Conservation (phyloP, 1,140 invertebrate genomes). For the Drosophila parvula region DNA sequence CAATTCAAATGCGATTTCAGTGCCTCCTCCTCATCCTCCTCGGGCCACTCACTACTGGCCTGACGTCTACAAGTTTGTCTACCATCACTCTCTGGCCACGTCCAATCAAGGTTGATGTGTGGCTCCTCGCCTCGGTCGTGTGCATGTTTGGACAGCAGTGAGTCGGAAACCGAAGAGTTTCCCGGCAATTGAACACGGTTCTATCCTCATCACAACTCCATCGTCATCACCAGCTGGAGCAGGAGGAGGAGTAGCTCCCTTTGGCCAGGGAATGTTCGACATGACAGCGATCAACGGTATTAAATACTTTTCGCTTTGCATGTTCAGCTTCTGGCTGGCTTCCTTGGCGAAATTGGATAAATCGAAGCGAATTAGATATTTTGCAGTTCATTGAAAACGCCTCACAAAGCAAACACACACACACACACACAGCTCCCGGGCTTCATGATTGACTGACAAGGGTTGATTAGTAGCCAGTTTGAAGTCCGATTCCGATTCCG, state of each 20-base stretch:
- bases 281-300: conserved; percentile 65
- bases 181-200: conserved; percentile 66
- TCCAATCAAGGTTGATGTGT: conserved; percentile 52
- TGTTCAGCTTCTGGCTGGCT: too few relatives aligned
- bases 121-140: conserved; percentile 4
- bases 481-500: neutral
- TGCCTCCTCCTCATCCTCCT: neutral
- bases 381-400: conserved; percentile 59
- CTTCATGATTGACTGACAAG: conserved; percentile 60
- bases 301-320: conserved; percentile 48
- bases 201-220: conserved; percentile 33
- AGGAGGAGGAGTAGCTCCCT: conserved; percentile 5
- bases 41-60: too few relatives aligned
- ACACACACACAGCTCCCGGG: conserved; percentile 9
- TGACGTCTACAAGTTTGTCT: conserved; percentile 28
- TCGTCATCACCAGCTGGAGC: conserved; percentile 8
- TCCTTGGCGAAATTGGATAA: conserved; percentile 21
- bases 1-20: conserved; percentile 29
- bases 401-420: conserved; percentile 16
- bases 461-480: conserved; percentile 55
- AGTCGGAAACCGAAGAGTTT: conserved; percentile 65
- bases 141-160: conserved; percentile 58
- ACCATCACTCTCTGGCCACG: conserved; percentile 42
- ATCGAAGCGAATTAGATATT: conserved; percentile 53
- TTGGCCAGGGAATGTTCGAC: conserved; percentile 27